These are phyloP conservation scores for Prosopocoilus inquinatus DNA, from an alignment of 2,888 invertebrate species.

Conservation along the genomic window DNA sequence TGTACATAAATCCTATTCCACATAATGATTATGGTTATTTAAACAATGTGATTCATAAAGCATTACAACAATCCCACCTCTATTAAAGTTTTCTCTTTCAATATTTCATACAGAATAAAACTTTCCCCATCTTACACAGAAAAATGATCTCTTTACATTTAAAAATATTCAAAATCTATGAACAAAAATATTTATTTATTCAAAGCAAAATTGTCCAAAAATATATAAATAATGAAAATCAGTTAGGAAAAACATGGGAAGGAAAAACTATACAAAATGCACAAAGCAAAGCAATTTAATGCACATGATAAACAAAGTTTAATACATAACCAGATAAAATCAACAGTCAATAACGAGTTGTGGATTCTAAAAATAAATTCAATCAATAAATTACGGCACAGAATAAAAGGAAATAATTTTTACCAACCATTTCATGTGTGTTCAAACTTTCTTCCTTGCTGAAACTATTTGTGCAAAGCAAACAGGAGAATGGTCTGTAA, in stretches of 20 bases:
- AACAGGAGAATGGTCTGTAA: slow-evolving; percentile 57
- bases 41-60: too few relatives aligned
- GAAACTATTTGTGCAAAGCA: slow-evolving; percentile 59
- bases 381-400: background rate
- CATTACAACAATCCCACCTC: too few relatives aligned
- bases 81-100: too few relatives aligned
- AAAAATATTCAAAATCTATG: too few relatives aligned
- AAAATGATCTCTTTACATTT: too few relatives aligned
- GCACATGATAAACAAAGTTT: too few relatives aligned
- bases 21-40: too few relatives aligned
- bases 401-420: background rate
- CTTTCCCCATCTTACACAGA: too few relatives aligned
- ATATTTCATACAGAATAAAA: too few relatives aligned
- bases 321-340: too few relatives aligned
- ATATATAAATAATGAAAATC: background rate
- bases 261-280: background rate
- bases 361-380: slow-evolving; percentile 16
- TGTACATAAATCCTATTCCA: too few relatives aligned
- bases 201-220: background rate
- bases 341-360: slow-evolving; percentile 3
- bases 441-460: slow-evolving; percentile 60
- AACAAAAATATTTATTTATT: background rate
- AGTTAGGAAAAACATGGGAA: background rate
- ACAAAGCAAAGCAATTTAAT: too few relatives aligned
- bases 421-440: slow-evolving; percentile 56